Conservation (phyloP, 2,797 vertebrate species). For the Lithobates pipiens region DNA sequence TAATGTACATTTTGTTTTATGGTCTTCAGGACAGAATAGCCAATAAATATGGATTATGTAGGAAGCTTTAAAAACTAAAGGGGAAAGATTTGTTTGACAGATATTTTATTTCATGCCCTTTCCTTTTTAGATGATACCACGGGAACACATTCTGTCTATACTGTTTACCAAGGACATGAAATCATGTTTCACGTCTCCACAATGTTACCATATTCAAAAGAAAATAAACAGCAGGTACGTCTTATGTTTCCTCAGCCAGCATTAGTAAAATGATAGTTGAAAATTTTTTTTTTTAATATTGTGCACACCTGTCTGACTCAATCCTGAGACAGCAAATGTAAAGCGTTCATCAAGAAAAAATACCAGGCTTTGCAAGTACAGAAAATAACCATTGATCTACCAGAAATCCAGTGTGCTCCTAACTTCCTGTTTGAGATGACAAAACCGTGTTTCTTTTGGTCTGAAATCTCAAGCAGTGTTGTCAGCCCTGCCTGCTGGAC, state of each 20-base stretch:
- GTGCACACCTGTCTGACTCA: too few relatives aligned
- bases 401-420: too few relatives aligned
- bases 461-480: too few relatives aligned
- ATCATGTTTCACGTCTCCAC: slow-evolving; percentile 99
- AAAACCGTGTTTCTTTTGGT: too few relatives aligned
- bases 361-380: too few relatives aligned
- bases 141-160: slow-evolving; percentile 94
- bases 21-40: not conserved
- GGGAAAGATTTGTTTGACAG: not conserved
- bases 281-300: too few relatives aligned
- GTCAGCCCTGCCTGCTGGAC: too few relatives aligned
- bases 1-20: not conserved
- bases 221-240: slow-evolving; percentile 96
- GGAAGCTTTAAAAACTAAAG: not conserved
- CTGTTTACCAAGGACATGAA: slow-evolving; percentile 97
- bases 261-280: not conserved
- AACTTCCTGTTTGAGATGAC: too few relatives aligned
- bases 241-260: not conserved
- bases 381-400: too few relatives aligned
- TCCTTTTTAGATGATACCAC: slow-evolving; percentile 92
- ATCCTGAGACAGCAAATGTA: too few relatives aligned
- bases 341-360: too few relatives aligned
- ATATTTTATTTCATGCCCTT: not conserved
- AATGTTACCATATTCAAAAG: slow-evolving; percentile 97
- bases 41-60: not conserved